phyloP scores from a whole-genome alignment of 2,797 vertebrate genomes.

The Holocentrus rufus region DNA sequence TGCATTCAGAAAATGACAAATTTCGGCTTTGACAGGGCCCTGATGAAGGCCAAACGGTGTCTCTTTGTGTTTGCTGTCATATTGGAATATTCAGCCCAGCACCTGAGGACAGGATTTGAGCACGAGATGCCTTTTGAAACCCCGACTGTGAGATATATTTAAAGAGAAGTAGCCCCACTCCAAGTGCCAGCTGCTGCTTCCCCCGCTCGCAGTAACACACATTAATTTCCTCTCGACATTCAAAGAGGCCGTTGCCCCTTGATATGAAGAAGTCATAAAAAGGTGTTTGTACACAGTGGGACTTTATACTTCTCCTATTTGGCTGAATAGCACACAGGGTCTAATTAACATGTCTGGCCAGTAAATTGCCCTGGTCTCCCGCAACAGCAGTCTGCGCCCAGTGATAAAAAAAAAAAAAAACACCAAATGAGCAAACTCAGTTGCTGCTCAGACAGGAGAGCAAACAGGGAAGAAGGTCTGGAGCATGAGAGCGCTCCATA shows the following conservation, averaged over 20 bases:
- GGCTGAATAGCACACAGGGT: conserved; percentile 51
- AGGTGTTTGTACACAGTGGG: conserved; percentile 50
- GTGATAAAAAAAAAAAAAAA: conserved; percentile 30
- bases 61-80: no score
- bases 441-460: conserved; percentile 36
- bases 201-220: not conserved
- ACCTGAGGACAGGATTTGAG: no score
- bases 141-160: not conserved
- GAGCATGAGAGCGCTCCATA: conserved; percentile 49
- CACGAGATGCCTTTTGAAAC: not conserved
- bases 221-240: conserved; percentile 19
- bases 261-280: conserved; percentile 36
- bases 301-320: conserved; percentile 46
- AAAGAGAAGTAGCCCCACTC: not conserved
- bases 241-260: conserved; percentile 25
- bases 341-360: conserved; percentile 70
- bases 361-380: conserved; percentile 66
- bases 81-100: no score
- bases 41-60: no score
- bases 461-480: conserved; percentile 53
- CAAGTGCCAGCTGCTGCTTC: conserved; percentile 4
- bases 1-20: no score
- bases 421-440: conserved; percentile 54
- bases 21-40: no score
- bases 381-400: conserved; percentile 56